phyloP scores from a whole-genome alignment of 64 coral and sea anemone genomes.

The Actinia tenebrosa region DNA sequence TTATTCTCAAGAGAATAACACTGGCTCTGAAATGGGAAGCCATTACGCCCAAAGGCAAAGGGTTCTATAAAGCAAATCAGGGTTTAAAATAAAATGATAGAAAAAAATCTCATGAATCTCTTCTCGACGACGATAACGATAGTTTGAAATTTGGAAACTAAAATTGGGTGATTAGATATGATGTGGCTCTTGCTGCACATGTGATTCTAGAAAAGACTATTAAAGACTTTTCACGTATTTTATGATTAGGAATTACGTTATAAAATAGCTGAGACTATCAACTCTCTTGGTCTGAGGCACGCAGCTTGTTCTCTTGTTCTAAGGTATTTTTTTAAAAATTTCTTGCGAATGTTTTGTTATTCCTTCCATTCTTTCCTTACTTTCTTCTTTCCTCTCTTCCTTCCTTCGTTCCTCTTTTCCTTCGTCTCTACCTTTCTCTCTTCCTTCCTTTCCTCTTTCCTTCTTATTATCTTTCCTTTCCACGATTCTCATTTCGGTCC shows the following conservation, averaged over 20 bases:
- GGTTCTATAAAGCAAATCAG: no score
- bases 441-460: not conserved
- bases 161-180: no score
- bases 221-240: not conserved
- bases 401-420: not conserved
- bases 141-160: no score
- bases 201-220: not conserved
- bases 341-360: not conserved
- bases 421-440: not conserved
- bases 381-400: not conserved
- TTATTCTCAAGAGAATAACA: no score
- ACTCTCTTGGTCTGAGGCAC: conserved; percentile 61
- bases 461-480: no score
- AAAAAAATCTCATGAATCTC: no score
- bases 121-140: no score
- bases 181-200: no score
- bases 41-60: no score
- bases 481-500: no score
- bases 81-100: no score
- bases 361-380: not conserved
- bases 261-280: conserved; percentile 67
- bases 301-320: conserved; percentile 64
- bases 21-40: no score
- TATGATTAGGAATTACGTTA: conserved; percentile 61
- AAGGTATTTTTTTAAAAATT: conserved; percentile 24